Base-by-base conservation (phyloP, 2,888 invertebrate species). In the Drosophila anomalata region DNA sequence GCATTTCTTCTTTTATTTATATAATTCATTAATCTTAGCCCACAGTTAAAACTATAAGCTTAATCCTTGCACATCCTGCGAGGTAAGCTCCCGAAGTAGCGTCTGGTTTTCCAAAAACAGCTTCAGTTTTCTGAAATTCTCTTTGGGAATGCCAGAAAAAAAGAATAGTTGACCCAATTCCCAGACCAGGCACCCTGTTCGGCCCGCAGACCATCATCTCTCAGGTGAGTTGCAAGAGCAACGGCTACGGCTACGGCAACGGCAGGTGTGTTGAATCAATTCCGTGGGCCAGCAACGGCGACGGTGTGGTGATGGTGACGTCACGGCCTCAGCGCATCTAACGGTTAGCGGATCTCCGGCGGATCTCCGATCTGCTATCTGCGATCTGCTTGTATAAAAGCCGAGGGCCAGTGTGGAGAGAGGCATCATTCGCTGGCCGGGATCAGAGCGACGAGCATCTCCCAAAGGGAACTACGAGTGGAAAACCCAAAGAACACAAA, bases 301-400 rank as follows among this genome's bases (percentile, higher is more conserved):
- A 41, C 69, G 47, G 14, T 22, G 29, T 2, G n/a, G 36, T 59
- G 52, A 29, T 67, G 39, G 52, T 66, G 56, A 53, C 65, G 56
- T 72, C 55, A 70, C 66, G 52, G 65, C 42, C 31, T 55, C 62
- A 54, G 44, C 44, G 33, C 54, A 60, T 76, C 74, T 87, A 81
- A 87, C 83, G 87, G 87, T 69, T 42, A 50, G 46, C 44, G 57
- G 69, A 50, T 47, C 46, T 48, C 56, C 68, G 55, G 46, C 54
- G 41, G 42, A 46, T 39, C 24, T 44, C 44, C 55, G 53, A 36
- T 36, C 36, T 2, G n/a, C 36, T 6, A n/a, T 36, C 36, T 9
- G 41, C 41, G 44, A 44, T 44, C 44, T 22, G 44, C 60, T 63
- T 73, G 78, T 89, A 89, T 89, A 89, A 87, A 89, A 90, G 79